Conservation (phyloP, 2,888 invertebrate genomes). For the Agrochola litura region DNA sequence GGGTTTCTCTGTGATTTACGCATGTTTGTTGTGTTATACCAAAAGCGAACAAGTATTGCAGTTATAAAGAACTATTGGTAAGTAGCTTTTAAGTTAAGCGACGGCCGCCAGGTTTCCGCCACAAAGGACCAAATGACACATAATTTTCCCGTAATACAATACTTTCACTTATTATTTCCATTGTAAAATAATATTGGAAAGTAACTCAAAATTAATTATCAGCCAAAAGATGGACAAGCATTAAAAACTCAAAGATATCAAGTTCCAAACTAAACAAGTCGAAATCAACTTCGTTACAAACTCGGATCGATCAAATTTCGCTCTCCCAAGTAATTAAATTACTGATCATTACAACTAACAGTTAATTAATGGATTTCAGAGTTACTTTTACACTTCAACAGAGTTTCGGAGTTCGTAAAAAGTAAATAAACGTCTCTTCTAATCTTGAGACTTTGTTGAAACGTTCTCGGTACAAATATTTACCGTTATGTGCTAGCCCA, state of each 20-base stretch:
- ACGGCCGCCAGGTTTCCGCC: no score
- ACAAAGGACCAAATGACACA: not conserved
- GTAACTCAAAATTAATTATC: slow-evolving; percentile 46
- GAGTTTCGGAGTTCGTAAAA: slow-evolving; percentile 64
- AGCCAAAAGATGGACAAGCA: slow-evolving; percentile 43
- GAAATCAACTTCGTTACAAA: slow-evolving; percentile 68
- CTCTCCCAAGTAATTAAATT: slow-evolving; percentile 68
- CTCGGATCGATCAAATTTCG: slow-evolving; percentile 69
- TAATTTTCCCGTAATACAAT: slow-evolving; percentile 24
- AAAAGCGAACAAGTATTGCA: not conserved
- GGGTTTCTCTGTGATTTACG: not conserved
- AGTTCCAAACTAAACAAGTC: slow-evolving; percentile 59
- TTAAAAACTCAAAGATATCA: slow-evolving; percentile 60
- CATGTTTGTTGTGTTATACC: not conserved
- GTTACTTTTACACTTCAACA: slow-evolving; percentile 62
- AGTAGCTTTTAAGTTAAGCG: not conserved
- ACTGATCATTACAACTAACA: slow-evolving; percentile 70
- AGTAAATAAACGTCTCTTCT: slow-evolving; percentile 65
- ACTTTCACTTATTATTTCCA: slow-evolving; percentile 27
- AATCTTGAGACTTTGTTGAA: slow-evolving; percentile 59
- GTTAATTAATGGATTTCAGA: slow-evolving; percentile 70
- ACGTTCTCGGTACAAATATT: slow-evolving; percentile 71
- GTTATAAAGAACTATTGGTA: not conserved
- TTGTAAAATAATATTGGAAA: slow-evolving; percentile 40
- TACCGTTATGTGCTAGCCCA: slow-evolving; percentile 49